These are phyloP conservation scores for Balaeniceps rex DNA, from an alignment of 2,113 vertebrate genomes.

Conservation along the genomic window DNA sequence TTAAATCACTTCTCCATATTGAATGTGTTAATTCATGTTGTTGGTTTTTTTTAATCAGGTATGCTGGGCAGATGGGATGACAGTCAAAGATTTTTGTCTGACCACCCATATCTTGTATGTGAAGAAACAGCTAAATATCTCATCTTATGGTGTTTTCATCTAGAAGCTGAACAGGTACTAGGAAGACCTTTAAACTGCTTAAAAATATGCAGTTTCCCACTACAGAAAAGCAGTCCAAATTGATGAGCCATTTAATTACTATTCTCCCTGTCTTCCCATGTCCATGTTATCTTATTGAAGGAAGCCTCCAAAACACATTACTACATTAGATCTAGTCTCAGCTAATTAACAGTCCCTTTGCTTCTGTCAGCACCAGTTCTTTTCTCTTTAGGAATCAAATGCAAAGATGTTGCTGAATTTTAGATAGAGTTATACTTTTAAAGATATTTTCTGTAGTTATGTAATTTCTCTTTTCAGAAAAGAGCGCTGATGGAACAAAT, in stretches of 20 bases:
- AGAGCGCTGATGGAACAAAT: conserved; percentile 94
- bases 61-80: conserved; percentile 94
- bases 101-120: conserved; percentile 87
- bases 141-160: conserved; percentile 89
- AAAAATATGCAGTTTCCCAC: background rate
- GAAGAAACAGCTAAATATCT: conserved; percentile 91
- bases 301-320: background rate
- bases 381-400: background rate
- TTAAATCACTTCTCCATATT: background rate
- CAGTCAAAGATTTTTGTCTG: conserved; percentile 91
- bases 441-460: background rate
- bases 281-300: background rate
- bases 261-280: background rate
- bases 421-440: background rate
- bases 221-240: background rate
- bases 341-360: background rate
- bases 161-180: conserved; percentile 87
- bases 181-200: conserved; percentile 17
- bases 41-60: conserved; percentile 69
- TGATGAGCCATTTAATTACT: background rate
- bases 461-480: conserved; percentile 77
- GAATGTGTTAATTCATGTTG: background rate
- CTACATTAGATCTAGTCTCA: background rate
- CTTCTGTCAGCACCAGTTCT: background rate
- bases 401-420: background rate